Percentiles rank a stretch among this genome's conserved stretches.
These are phyloP conservation scores for Hirudinaria manillensis DNA, from an alignment of 2,888 invertebrate genomes.

Conservation along the genomic window DNA sequence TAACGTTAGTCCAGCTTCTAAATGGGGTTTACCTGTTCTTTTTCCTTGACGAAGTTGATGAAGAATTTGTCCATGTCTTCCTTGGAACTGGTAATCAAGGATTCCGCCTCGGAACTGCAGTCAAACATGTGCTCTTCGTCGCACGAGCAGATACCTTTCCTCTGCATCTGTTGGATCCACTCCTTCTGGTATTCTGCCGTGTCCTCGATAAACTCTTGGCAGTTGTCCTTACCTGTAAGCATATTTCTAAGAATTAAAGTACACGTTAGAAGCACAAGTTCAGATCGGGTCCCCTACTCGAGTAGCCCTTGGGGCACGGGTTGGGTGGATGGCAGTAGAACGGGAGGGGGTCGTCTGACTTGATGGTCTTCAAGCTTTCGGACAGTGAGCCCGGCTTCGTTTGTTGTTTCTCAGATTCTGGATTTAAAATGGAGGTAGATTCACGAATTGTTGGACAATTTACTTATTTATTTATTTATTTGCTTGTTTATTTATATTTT, in stretches of 20 bases:
- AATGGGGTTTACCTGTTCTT: neutral
- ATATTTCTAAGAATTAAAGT: neutral
- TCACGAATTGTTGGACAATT: neutral
- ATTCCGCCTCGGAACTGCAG: conserved; percentile 57
- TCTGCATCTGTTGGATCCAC: conserved; percentile 70
- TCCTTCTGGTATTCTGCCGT: conserved; percentile 88
- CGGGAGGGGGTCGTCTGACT: conserved; percentile 83
- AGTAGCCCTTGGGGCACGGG: conserved; percentile 91
- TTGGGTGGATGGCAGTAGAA: conserved; percentile 99
- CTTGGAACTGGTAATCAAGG: neutral
- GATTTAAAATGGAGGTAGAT: conserved; percentile 54
- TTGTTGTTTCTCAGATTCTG: conserved; percentile 70
- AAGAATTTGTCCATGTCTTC: conserved; percentile 25
- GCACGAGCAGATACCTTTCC: conserved; percentile 80
- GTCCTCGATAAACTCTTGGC: conserved; percentile 84
- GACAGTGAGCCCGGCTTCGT: conserved; percentile 55
- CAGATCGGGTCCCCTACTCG: conserved; percentile 58
- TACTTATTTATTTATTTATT: neutral
- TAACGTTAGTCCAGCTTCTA: too few relatives aligned
- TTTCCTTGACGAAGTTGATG: conserved; percentile 2
- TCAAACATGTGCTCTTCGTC: conserved; percentile 90
- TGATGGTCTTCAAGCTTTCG: conserved; percentile 69
- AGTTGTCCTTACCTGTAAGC: conserved; percentile 70
- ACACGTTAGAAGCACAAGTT: neutral
- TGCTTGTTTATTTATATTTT: neutral